Evolutionary conservation across 2,888 invertebrate species (phyloP), one percentile per base, ranked within the genome.

Genomic region (Acanthopleura granulata): DNA sequence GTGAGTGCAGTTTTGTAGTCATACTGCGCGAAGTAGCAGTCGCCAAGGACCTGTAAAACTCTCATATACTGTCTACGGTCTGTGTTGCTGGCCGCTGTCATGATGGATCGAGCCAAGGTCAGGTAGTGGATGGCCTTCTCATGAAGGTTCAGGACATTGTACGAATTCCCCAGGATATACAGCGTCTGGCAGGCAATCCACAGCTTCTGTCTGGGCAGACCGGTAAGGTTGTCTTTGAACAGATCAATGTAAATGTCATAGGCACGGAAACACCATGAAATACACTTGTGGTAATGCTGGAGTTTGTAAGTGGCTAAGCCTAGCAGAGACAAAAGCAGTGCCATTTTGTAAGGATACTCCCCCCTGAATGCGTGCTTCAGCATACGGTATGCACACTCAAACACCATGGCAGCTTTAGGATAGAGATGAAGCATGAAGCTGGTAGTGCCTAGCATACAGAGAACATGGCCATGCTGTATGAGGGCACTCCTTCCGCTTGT

Each of bases 161-260:
- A 89, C 1, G 89, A 86, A 77, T 85, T 88, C 49, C 89, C 90
- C 76, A 89, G 82, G 12, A 86, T 86, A 80, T 89, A 90, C 40
- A 89, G 78, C 70, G 86, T 87, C 79, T 89, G 88, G 50, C 88
- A 86, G 25, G 89, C 86, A 66, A 89, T 82, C 90, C 90, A 90
- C 75, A 88, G 86, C 74, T 86, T 84, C 70, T 88, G 85, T 71
- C 83, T 82, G 16, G 86, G 84, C n/a, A 89, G 79, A 22, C 83
- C 79, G 11, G 86, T 80, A 70, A 88, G 81, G n/a, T 82, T 81
- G 25, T 88, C 86, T 27, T 84, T 85, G 72, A 86, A 87, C 69
- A 90, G 76, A 50, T 84, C 82, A 73, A 85, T 86, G 79, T 88
- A 90, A 4, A 88, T 83, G 74, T 89, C 88, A 75, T 87, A 88